A percentile compares a stretch with the other conserved stretches of the same genome.
Evolutionary conservation across 2,888 invertebrate genomes (phyloP).

Genomic region (Tetramorium bicarinatum): DNA sequence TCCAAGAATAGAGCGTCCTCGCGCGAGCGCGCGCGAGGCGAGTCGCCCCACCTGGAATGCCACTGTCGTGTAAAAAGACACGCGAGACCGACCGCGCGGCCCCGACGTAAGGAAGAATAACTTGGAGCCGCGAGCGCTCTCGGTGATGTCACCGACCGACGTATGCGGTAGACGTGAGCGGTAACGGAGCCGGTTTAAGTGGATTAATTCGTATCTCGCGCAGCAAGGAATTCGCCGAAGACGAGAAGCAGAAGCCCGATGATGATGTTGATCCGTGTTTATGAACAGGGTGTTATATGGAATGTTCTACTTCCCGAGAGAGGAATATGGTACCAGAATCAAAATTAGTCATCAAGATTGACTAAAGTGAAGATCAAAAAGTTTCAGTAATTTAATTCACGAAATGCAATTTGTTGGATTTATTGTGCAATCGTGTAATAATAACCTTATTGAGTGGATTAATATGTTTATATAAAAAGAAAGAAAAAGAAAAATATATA

Average conservation of each 20-base stretch:
- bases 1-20: slow-evolving; percentile 82
- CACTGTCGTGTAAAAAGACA: slow-evolving; percentile 60
- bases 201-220: slow-evolving; percentile 48
- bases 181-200: slow-evolving; percentile 53
- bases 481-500: no score
- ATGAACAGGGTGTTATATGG: neutral
- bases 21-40: slow-evolving; percentile 62
- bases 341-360: neutral
- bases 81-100: slow-evolving; percentile 66
- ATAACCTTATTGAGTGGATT: neutral
- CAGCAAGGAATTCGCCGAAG: slow-evolving; percentile 35
- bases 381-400: neutral
- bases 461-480: neutral
- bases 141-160: slow-evolving; percentile 53
- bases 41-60: slow-evolving; percentile 80
- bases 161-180: slow-evolving; percentile 46
- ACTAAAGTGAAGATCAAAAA: neutral
- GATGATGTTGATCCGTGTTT: slow-evolving; percentile 2
- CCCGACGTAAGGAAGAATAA: slow-evolving; percentile 48
- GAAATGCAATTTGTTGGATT: neutral
- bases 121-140: slow-evolving; percentile 20
- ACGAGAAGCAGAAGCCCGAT: slow-evolving; percentile 30
- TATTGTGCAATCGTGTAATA: neutral
- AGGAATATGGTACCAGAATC: neutral
- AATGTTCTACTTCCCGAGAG: neutral